Conservation (phyloP, 2,888 invertebrate genomes). For the Spodoptera littoralis region DNA sequence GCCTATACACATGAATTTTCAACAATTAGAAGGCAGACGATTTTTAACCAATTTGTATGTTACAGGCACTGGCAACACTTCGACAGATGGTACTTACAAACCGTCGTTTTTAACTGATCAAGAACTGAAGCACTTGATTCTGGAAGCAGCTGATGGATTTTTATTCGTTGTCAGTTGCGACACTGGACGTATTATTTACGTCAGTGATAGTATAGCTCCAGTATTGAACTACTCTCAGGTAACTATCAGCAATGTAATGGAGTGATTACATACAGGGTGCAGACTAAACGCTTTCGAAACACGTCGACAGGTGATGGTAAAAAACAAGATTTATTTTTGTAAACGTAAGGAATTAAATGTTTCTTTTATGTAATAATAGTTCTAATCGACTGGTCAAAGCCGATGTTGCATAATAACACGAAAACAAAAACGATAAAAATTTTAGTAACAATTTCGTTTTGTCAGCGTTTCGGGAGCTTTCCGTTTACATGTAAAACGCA, state of each 20-base stretch:
- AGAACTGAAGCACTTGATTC: slow-evolving; percentile 98
- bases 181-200: slow-evolving; percentile 98
- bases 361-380: too few species aligned
- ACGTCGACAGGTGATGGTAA: too few species aligned
- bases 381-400: too few species aligned
- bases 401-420: too few species aligned
- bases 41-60: slow-evolving; percentile 36
- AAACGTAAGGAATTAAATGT: too few species aligned
- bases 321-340: too few species aligned
- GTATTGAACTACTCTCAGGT: slow-evolving; percentile 98
- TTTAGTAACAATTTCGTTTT: too few species aligned
- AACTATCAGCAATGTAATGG: slow-evolving; percentile 29
- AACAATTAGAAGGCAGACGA: background rate
- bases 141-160: slow-evolving; percentile 99
- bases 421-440: too few species aligned
- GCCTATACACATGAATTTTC: too few species aligned
- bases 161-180: slow-evolving; percentile 98
- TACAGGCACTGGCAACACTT: slow-evolving; percentile 98
- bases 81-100: slow-evolving; percentile 98
- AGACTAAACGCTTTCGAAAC: too few species aligned
- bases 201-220: slow-evolving; percentile 99
- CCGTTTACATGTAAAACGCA: background rate
- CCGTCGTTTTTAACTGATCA: slow-evolving; percentile 99
- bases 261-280: background rate
- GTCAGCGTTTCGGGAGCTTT: too few species aligned